Base-by-base conservation (phyloP, 2,113 vertebrate genomes). In the Myocastor coypus region DNA sequence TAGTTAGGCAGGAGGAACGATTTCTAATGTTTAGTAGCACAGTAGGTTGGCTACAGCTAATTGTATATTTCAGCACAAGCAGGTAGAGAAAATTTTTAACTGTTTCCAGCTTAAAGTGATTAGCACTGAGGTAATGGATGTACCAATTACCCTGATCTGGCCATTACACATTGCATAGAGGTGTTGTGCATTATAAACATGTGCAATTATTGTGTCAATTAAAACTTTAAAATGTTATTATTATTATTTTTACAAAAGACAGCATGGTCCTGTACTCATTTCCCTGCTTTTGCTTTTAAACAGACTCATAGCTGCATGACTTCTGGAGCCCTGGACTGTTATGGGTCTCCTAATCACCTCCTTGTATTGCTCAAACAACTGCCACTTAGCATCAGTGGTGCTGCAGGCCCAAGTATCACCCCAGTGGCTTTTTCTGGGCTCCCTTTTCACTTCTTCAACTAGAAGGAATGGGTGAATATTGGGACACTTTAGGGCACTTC, bases 61-160 rank as follows among this genome's bases (percentile, higher is more conserved):
- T n/a, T 17, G 32, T 10, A 2, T n/a, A n/a, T 46, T 83, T 50
- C 22, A 3, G 0, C 32, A 3, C 0, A 2, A 2, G 68, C 19
- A 59, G 8, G 20, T 1, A 10, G 77, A 64, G 68, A 30, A 1
- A 5, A 7, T 22, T 92, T 92, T 73, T 37, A 13, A 63, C 34
- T 30, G 12, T 50, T 63, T 9, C 40, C n/a, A n/a, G 24, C 19
- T 28, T 19, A 61, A n/a, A 61, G 34, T 8, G 24, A 83, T 83
- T 12, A 17, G 14, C 9, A 7, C 34, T 12, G 40, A 61, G 66
- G 66, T 13, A 55, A n/a, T 13, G 20, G 50, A 14, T n/a, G 5
- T 13, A 16, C 5, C 16, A 63, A 16, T 59, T 40, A 5, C 26
- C 14, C 59, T 19, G 59, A 64, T 42, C 57, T 63, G n/a, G 17